These are phyloP conservation scores for Protomyctophum bolini DNA, from an alignment of 2,113 vertebrate genomes.

Conservation along the genomic window DNA sequence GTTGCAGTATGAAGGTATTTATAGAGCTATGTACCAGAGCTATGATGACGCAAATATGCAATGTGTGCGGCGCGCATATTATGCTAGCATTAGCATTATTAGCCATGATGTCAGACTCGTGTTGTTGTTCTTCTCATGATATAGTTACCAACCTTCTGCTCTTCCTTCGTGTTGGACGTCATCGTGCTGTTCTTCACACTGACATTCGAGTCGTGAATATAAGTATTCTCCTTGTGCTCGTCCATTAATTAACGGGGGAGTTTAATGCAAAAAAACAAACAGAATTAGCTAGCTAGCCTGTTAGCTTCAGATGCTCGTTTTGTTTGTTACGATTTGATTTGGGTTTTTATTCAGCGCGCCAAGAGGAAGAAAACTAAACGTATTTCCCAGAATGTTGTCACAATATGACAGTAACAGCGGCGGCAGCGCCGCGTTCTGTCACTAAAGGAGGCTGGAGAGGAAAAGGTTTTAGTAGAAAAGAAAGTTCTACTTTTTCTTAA, in stretches of 20 bases:
- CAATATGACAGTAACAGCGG: too few species aligned
- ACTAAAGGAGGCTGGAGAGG: too few species aligned
- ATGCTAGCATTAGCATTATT: background rate
- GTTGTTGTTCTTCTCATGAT: too few species aligned
- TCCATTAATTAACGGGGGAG: constrained; percentile 57
- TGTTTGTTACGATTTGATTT: background rate
- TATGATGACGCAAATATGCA: too few species aligned
- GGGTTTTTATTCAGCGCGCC: background rate
- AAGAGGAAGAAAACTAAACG: too few species aligned
- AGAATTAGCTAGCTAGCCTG: background rate
- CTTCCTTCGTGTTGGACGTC: constrained; percentile 40
- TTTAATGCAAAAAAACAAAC: background rate
- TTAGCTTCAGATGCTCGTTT: background rate
- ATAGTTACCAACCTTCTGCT: constrained; percentile 47
- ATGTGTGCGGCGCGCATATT: background rate
- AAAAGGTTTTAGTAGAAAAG: too few species aligned
- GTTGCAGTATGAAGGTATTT: too few species aligned
- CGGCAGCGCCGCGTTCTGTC: too few species aligned
- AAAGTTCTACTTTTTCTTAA: too few species aligned
- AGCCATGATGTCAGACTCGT: too few species aligned
- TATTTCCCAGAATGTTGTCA: too few species aligned
- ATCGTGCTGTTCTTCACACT: constrained; percentile 46
- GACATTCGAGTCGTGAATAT: constrained; percentile 43
- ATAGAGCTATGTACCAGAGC: too few species aligned
- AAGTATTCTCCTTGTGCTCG: constrained; percentile 73